Evolutionary conservation across 2,113 vertebrate genomes (phyloP).

Genomic region (Fregata magnificens): DNA sequence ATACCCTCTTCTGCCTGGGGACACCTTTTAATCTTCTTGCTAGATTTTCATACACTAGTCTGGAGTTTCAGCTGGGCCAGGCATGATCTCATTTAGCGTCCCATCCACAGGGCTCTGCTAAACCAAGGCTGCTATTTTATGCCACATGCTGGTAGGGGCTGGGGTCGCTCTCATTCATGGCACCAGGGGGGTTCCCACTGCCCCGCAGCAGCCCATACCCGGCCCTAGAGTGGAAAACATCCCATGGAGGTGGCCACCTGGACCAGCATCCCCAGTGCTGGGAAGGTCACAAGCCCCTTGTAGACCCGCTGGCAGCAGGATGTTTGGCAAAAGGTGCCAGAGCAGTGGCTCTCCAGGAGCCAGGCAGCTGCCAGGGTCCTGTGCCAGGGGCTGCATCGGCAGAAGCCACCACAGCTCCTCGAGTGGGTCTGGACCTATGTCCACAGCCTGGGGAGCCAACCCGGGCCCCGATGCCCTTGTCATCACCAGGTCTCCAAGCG

Average conservation of each 20-base stretch:
- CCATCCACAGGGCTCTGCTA: background rate
- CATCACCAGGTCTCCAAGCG: background rate
- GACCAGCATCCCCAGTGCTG: background rate
- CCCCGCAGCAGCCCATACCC: background rate
- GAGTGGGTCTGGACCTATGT: accelerated
- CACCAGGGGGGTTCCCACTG: background rate
- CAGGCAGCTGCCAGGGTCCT: background rate
- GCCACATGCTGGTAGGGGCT: background rate
- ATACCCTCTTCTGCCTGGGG: constrained; percentile 40
- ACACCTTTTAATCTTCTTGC: constrained; percentile 68
- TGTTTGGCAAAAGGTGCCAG: background rate
- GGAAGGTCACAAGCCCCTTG: background rate
- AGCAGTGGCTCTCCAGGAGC: background rate
- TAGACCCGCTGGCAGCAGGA: background rate
- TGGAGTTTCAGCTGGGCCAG: background rate
- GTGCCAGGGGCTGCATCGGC: background rate
- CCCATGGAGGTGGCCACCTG: background rate
- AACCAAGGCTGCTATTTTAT: background rate
- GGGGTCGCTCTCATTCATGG: background rate
- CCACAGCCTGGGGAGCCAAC: background rate
- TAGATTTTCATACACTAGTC: constrained; percentile 25
- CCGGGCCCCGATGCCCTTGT: background rate
- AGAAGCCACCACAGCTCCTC: background rate
- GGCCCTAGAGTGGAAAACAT: background rate
- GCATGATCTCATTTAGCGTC: constrained; percentile 10